These are phyloP conservation scores for Mimumesa dahlbomi DNA, from an alignment of 2,888 invertebrate species.

Conservation along the genomic window DNA sequence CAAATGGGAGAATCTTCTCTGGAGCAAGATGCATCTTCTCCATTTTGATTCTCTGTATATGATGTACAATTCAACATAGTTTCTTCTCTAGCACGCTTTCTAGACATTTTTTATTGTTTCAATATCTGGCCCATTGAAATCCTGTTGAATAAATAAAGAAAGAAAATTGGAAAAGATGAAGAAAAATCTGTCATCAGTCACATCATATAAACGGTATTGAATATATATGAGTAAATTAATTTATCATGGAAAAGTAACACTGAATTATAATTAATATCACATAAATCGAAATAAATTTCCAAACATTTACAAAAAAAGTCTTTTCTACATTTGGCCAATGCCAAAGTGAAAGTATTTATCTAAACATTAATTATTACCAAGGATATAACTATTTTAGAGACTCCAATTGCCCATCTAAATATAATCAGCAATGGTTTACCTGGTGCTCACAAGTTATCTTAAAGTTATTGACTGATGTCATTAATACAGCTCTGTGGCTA, in stretches of 20 bases:
- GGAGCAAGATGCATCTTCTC: conserved; percentile 63
- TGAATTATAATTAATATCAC: too few relatives aligned
- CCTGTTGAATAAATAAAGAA: conserved; percentile 10
- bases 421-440: conserved; percentile 30
- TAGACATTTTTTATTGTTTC: conserved; percentile 70
- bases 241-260: too few relatives aligned
- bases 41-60: conserved; percentile 61
- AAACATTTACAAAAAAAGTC: too few relatives aligned
- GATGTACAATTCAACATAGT: conserved; percentile 56
- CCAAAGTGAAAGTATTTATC: not conserved
- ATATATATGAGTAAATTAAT: too few relatives aligned
- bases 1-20: conserved; percentile 62
- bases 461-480: conserved; percentile 26
- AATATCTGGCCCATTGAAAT: conserved; percentile 45
- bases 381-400: not conserved
- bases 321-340: not conserved
- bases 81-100: conserved; percentile 71
- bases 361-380: not conserved
- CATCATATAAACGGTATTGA: too few relatives aligned
- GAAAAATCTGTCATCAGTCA: not conserved
- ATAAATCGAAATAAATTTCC: too few relatives aligned
- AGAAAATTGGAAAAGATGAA: not conserved
- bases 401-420: conserved; percentile 5
- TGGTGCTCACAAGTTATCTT: conserved; percentile 18
- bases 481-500: conserved; percentile 23